These are phyloP conservation scores for Australoheros facetus DNA, from an alignment of 2,797 vertebrate species.

Conservation along the genomic window DNA sequence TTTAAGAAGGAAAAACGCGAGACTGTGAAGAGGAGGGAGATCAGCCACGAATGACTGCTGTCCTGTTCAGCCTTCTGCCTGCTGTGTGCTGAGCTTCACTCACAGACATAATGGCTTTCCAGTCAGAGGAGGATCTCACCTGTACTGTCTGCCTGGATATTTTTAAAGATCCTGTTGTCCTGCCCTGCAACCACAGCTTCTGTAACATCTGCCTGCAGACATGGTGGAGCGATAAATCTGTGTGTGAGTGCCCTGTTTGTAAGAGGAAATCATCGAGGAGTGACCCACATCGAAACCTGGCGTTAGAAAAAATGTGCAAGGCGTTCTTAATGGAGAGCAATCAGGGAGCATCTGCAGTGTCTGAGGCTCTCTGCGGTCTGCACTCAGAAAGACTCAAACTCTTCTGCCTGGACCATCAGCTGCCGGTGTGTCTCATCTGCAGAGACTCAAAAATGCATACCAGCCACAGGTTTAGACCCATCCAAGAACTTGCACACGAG, in stretches of 20 bases:
- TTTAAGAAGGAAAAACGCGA: background rate
- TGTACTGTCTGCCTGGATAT: conserved; percentile 42
- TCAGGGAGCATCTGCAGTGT: background rate
- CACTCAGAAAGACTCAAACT: conserved; percentile 40
- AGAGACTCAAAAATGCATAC: conserved; percentile 39
- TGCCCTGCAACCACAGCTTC: conserved; percentile 55
- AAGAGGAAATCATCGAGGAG: conserved; percentile 20
- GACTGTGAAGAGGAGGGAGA: background rate
- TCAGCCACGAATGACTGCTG: background rate
- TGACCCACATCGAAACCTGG: conserved; percentile 17
- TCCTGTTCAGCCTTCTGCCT: background rate
- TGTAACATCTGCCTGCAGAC: conserved; percentile 34
- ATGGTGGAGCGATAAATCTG: conserved; percentile 30
- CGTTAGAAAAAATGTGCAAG: conserved; percentile 30
- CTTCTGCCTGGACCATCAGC: conserved; percentile 47
- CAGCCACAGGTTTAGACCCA: conserved; percentile 42
- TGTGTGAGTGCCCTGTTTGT: conserved; percentile 35
- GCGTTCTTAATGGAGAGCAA: background rate
- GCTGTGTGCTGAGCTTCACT: background rate
- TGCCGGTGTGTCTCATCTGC: conserved; percentile 41
- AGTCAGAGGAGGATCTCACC: conserved; percentile 5
- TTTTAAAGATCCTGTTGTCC: conserved; percentile 37
- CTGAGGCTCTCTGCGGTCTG: conserved; percentile 15
- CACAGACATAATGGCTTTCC: conserved; percentile 33
- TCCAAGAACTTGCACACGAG: conserved; percentile 33